These are phyloP conservation scores for Tenebrio molitor DNA, from an alignment of 1,140 invertebrate species.

Conservation along the genomic window DNA sequence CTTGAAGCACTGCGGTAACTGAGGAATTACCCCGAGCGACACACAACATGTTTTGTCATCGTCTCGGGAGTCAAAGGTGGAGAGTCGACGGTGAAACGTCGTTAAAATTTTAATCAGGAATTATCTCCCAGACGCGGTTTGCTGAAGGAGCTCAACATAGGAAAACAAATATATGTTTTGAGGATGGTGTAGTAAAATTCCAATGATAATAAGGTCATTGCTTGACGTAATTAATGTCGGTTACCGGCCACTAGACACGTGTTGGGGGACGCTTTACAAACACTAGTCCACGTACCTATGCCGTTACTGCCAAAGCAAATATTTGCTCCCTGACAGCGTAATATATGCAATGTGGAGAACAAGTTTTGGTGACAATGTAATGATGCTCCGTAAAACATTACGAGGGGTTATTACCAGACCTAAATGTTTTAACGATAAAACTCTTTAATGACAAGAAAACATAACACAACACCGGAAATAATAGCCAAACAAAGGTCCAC, in stretches of 20 bases:
- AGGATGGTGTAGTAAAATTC: not conserved
- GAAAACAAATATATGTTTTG: slow-evolving; percentile 10
- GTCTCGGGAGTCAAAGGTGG: slow-evolving; percentile 26
- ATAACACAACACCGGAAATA: no score
- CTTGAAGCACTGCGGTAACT: slow-evolving; percentile 34
- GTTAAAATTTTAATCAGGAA: slow-evolving; percentile 28
- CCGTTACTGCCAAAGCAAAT: slow-evolving; percentile 19
- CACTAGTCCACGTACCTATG: slow-evolving; percentile 24
- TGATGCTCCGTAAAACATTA: slow-evolving; percentile 16
- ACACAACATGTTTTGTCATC: slow-evolving; percentile 17
- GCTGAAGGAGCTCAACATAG: not conserved
- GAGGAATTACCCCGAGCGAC: slow-evolving; percentile 7
- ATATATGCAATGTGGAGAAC: not conserved
- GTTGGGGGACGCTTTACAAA: slow-evolving; percentile 22
- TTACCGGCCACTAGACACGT: not conserved
- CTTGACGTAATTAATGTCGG: slow-evolving; percentile 23
- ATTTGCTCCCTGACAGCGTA: not conserved
- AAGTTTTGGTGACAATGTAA: slow-evolving; percentile 20
- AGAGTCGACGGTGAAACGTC: slow-evolving; percentile 17
- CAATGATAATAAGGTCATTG: slow-evolving; percentile 20
- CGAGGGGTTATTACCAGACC: not conserved
- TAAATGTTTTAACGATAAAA: no score
- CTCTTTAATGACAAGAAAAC: no score
- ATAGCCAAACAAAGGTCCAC: no score
- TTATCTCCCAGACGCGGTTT: not conserved